These are phyloP conservation scores for Cotesia chilonis DNA, from an alignment of 1,140 invertebrate genomes.

Conservation along the genomic window DNA sequence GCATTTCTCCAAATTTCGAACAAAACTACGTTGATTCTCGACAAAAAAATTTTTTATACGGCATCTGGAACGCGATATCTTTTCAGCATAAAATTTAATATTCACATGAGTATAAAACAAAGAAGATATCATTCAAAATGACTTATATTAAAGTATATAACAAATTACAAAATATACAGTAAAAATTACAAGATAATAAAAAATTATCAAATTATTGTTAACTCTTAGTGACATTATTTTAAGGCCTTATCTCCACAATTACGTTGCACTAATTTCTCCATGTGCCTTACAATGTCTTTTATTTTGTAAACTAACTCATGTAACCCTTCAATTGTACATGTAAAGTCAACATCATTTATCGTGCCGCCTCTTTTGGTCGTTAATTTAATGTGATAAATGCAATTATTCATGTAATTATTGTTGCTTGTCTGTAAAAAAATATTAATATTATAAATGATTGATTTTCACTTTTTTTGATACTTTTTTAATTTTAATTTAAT, in stretches of 20 bases:
- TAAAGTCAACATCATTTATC: constrained; percentile 67
- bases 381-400: constrained; percentile 62
- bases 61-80: too few relatives aligned
- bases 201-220: too few relatives aligned
- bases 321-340: constrained; percentile 70
- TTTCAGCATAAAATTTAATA: too few relatives aligned
- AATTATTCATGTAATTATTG: constrained; percentile 54
- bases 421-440: constrained; percentile 61
- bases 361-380: constrained; percentile 61
- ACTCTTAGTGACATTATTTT: background rate
- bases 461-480: background rate
- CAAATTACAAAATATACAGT: constrained; percentile 7
- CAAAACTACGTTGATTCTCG: too few relatives aligned
- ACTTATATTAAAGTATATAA: too few relatives aligned
- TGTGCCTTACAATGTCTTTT: constrained; percentile 71
- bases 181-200: background rate
- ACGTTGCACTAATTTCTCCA: constrained; percentile 61
- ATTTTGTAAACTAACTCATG: constrained; percentile 75
- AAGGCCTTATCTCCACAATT: background rate
- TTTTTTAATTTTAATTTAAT: too few relatives aligned
- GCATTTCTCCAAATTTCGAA: too few relatives aligned
- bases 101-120: too few relatives aligned
- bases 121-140: too few relatives aligned
- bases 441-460: constrained; percentile 4
- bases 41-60: too few relatives aligned